phyloP scores from a whole-genome alignment of 2,113 vertebrate genomes.

The Tetrax tetrax region DNA sequence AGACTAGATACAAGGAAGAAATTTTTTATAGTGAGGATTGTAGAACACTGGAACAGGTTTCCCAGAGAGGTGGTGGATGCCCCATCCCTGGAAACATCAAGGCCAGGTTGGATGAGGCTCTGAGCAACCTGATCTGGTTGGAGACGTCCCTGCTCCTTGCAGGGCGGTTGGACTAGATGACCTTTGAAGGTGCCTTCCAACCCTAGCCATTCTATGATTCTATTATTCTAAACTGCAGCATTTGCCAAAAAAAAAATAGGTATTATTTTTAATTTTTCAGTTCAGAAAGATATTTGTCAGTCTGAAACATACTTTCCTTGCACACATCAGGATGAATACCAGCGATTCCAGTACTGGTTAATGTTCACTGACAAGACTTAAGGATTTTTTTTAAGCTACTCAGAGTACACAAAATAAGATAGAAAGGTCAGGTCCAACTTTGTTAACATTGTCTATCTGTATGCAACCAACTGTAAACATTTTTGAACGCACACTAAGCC shows the following conservation, averaged over 20 bases:
- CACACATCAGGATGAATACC: background rate
- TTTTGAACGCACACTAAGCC: background rate
- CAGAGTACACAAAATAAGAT: background rate
- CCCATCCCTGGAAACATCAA: too few species aligned
- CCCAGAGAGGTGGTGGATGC: too few species aligned
- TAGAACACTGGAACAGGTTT: too few species aligned
- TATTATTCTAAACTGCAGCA: background rate
- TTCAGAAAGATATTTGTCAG: background rate
- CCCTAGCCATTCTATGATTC: too few species aligned
- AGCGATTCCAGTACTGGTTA: background rate
- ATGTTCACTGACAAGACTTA: background rate
- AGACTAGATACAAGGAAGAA: too few species aligned
- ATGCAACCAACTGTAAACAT: background rate
- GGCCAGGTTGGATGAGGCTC: too few species aligned
- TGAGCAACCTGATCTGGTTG: too few species aligned
- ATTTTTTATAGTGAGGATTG: too few species aligned
- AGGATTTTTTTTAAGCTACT: background rate
- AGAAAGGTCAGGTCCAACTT: background rate
- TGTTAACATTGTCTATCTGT: background rate
- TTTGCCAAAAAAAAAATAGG: background rate
- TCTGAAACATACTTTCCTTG: background rate
- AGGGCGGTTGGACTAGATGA: too few species aligned
- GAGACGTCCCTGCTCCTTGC: too few species aligned
- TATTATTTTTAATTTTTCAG: background rate
- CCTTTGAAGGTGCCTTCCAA: too few species aligned